Evolutionary conservation across 35 echinoderm and acorn worm genomes (phyloP).

Genomic region (Ophioderma brevispina): DNA sequence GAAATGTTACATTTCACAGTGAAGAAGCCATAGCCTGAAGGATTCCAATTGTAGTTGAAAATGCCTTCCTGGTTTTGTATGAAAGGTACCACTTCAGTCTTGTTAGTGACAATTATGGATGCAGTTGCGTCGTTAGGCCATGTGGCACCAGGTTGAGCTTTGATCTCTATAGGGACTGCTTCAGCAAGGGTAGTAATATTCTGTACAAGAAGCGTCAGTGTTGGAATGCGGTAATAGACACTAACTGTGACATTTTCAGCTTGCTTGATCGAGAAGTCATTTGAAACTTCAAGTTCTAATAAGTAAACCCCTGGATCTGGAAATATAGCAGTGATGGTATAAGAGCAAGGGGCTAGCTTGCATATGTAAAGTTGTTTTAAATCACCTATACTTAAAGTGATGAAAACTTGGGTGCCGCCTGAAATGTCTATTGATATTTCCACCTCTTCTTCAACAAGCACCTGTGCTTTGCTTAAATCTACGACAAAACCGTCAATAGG

Average conservation of each 20-base stretch:
- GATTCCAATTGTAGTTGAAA: background rate
- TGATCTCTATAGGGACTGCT: background rate
- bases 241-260: background rate
- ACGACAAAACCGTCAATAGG: background rate
- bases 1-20: background rate
- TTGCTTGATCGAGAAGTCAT: background rate
- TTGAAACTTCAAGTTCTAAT: constrained; percentile 7
- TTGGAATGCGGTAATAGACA: background rate
- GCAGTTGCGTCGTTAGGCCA: constrained; percentile 20
- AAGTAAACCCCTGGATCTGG: background rate
- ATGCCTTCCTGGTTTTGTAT: background rate
- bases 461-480: background rate
- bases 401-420: background rate
- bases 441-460: background rate
- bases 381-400: background rate
- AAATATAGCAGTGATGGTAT: background rate
- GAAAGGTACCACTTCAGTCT: background rate
- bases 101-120: background rate
- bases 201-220: background rate
- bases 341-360: background rate
- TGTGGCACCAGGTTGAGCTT: background rate
- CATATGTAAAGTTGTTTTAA: background rate
- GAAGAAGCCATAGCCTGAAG: background rate
- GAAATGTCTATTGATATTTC: background rate
- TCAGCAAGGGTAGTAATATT: background rate